Evolutionary conservation across 2,888 invertebrate genomes (phyloP), one percentile per base, ranked within the genome.

Genomic region (Trachelus troglodyta): DNA sequence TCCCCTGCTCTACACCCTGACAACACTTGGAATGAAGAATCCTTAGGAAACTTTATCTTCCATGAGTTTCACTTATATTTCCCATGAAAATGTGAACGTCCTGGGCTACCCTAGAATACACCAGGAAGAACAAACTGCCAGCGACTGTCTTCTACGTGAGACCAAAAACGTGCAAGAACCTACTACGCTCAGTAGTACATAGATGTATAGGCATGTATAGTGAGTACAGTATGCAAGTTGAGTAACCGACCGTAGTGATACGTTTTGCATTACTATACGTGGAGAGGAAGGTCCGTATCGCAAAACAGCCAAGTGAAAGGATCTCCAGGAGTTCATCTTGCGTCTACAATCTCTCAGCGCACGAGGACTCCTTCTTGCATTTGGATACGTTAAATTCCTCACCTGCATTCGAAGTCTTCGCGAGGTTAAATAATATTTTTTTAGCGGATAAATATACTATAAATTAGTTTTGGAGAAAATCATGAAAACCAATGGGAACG

Each of bases 231-330:
- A 71, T 71, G 31, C 30, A 30, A n/a, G 74, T 74, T 34, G 74
- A 34, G 74, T 74, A 74, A 74, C 35, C 74, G 35, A 35, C 74
- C 74, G 30, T 74, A 35, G 74, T 30, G 37, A 74, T 34, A 74
- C 74, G 35, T 34, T 30, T 74, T 34, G 71, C 71, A 34, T 34
- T 31, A 31, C 71, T 71, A 71, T 34, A 71, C 31, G 31, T 11
- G 81, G 81, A 79, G 80, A 82, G 83, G 82, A 83, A 83, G 82
- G 79, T 74, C 83, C 80, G 80, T 87, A 85, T 84, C 85, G 80
- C 81, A 81, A 83, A 81, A 82, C 80, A 79, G 83, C 83, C 79
- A 85, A 86, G 87, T 87, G 87, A 87, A 87, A 87, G 87, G 87
- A 87, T 83, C 84, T 83, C 75, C 84, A 81, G 81, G 84, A 84